Conservation (phyloP, 2,113 vertebrate species). For the Sus scrofa region T2T-Sscrofa CM000829.6:63959001-63959500, state of each 20-base stretch:
- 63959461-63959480: neutral
- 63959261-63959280: neutral
- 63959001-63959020: neutral
- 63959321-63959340: constrained; percentile 1
- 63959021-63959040: neutral
- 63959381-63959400: neutral
- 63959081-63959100: neutral
- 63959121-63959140: neutral
- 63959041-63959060: neutral
- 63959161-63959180: neutral
- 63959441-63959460: neutral
- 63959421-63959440: neutral
- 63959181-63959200: constrained; percentile 24
- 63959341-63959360: neutral
- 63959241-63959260: neutral
- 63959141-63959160: neutral
- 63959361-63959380: neutral
- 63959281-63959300: constrained; percentile 4
- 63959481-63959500: neutral
- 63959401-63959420: neutral
- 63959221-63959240: neutral
- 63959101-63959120: neutral
- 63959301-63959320: neutral
- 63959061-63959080: neutral
- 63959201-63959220: neutral